Evolutionary conservation across 2,888 invertebrate species (phyloP).

Genomic region (Tiliacea citrago): DNA sequence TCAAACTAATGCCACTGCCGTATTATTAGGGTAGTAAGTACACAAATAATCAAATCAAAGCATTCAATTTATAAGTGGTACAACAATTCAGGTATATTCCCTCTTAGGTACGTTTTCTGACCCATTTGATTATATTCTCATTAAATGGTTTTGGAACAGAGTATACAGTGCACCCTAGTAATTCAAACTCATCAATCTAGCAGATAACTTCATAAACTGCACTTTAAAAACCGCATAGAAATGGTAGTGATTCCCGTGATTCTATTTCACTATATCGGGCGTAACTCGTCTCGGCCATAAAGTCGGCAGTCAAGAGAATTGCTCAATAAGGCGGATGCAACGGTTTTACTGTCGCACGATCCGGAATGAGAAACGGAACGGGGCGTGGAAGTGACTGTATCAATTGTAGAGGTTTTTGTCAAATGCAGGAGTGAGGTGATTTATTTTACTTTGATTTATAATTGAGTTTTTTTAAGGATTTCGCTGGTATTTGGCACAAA

Average conservation of each 20-base stretch:
- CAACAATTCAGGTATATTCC: not conserved
- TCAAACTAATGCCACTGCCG: too few species aligned
- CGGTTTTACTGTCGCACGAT: slow-evolving; percentile 49
- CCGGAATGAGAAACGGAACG: slow-evolving; percentile 53
- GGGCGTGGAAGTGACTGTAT: slow-evolving; percentile 48
- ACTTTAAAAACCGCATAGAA: slow-evolving; percentile 14
- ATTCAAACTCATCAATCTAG: not conserved
- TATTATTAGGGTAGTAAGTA: not conserved
- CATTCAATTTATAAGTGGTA: not conserved
- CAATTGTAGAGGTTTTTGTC: slow-evolving; percentile 51
- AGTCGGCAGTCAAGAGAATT: slow-evolving; percentile 58
- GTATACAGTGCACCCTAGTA: not conserved
- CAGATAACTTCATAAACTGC: not conserved
- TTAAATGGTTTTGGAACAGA: not conserved
- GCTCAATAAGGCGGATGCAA: slow-evolving; percentile 64
- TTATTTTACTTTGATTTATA: not conserved
- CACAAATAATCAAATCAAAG: not conserved
- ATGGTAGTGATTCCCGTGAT: slow-evolving; percentile 31
- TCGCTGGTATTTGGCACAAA: not conserved
- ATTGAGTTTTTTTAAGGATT: not conserved
- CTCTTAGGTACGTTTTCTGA: too few species aligned
- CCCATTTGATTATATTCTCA: not conserved
- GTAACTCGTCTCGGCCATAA: slow-evolving; percentile 48
- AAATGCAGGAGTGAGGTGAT: not conserved
- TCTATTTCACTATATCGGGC: slow-evolving; percentile 58